A percentile compares a stretch with the other conserved stretches of the same genome.
These are phyloP conservation scores for Epinotia demarniana DNA, from an alignment of 2,888 invertebrate species.

Conservation along the genomic window DNA sequence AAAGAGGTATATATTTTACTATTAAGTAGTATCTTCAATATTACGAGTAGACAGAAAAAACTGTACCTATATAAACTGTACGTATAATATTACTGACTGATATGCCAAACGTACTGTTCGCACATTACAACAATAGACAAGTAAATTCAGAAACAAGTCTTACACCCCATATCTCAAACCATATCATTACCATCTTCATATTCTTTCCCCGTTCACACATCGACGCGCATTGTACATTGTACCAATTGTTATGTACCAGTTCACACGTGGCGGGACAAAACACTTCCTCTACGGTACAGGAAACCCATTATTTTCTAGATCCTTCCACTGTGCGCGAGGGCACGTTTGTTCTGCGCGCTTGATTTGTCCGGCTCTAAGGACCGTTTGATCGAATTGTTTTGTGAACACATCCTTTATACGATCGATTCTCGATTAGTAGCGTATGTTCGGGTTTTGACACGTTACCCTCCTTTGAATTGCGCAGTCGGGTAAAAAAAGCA, in stretches of 20 bases:
- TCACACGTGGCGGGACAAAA: conserved; percentile 57
- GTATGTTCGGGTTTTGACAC: too few species aligned
- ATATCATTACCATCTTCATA: conserved; percentile 6
- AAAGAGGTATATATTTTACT: too few species aligned
- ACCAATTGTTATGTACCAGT: conserved; percentile 48
- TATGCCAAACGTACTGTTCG: too few species aligned
- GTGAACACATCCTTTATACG: not conserved
- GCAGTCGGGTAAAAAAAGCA: too few species aligned
- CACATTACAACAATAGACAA: too few species aligned
- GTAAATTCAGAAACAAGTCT: not conserved
- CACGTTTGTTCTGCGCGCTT: conserved; percentile 62
- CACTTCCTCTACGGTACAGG: conserved; percentile 59
- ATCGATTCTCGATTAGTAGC: too few species aligned
- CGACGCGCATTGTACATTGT: conserved; percentile 32
- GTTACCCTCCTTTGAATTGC: too few species aligned
- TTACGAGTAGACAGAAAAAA: too few species aligned
- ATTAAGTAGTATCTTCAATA: too few species aligned
- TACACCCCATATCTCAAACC: not conserved
- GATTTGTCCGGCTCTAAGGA: conserved; percentile 2
- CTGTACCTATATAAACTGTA: too few species aligned
- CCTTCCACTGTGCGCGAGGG: conserved; percentile 60
- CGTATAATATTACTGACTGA: too few species aligned
- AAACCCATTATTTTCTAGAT: conserved; percentile 77
- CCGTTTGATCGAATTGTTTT: not conserved
- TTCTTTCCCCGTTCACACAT: not conserved